Evolutionary conservation across 2,888 invertebrate genomes (phyloP).

Genomic region (Margaritifera margaritifera): DNA sequence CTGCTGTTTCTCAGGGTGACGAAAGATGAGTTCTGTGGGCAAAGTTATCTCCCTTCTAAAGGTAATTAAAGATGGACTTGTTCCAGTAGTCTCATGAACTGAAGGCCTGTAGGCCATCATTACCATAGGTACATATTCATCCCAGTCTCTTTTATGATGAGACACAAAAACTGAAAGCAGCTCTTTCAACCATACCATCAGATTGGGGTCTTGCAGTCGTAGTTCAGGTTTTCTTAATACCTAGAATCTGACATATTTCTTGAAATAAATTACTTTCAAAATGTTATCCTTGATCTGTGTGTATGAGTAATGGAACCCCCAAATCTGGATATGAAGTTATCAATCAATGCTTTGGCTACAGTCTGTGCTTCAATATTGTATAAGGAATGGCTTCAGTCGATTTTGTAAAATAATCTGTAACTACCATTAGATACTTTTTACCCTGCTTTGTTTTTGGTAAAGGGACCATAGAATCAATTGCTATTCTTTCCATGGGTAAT

Average conservation of each 20-base stretch:
- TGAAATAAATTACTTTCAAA: slow-evolving; percentile 24
- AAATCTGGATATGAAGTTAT: slow-evolving; percentile 17
- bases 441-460: slow-evolving; percentile 22
- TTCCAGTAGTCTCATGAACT: slow-evolving; percentile 19
- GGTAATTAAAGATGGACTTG: slow-evolving; percentile 16
- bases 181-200: slow-evolving; percentile 33
- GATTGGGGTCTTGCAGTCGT: slow-evolving; percentile 32
- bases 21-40: slow-evolving; percentile 12
- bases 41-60: slow-evolving; percentile 18
- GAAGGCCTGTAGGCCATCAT: slow-evolving; percentile 22
- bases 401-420: slow-evolving; percentile 36
- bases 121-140: slow-evolving; percentile 16
- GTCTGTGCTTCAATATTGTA: slow-evolving; percentile 27
- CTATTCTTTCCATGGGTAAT: slow-evolving; percentile 27
- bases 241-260: slow-evolving; percentile 24
- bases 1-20: too few relatives aligned
- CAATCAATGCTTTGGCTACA: slow-evolving; percentile 25
- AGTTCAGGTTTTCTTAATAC: slow-evolving; percentile 28
- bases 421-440: slow-evolving; percentile 25
- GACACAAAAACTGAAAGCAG: slow-evolving; percentile 22
- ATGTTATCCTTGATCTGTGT: slow-evolving; percentile 29
- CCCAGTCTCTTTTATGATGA: slow-evolving; percentile 28
- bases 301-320: slow-evolving; percentile 26
- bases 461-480: slow-evolving; percentile 19
- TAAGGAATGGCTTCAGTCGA: slow-evolving; percentile 28